A percentile compares a stretch with the other conserved stretches of the same genome.
Conservation (phyloP, 2,797 vertebrate species). For the Orientallactaga sibirica region DNA sequence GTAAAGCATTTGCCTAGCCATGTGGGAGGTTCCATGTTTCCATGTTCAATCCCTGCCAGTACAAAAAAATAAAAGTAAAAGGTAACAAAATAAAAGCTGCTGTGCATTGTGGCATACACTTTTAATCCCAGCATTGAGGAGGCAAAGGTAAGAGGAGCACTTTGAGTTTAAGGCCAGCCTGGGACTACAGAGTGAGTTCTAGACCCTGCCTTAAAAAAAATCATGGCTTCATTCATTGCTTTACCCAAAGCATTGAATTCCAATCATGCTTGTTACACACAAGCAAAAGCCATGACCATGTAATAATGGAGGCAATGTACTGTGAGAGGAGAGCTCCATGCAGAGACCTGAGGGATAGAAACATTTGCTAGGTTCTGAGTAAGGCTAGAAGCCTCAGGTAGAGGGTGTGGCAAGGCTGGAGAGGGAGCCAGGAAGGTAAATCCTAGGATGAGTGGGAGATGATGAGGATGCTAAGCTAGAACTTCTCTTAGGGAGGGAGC, state of each 20-base stretch:
- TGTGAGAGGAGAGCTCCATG: accelerated
- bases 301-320: background rate
- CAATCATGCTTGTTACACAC: background rate
- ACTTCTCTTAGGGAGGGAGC: background rate
- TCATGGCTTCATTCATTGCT: background rate
- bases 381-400: background rate
- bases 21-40: too few relatives aligned
- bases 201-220: too few relatives aligned
- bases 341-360: background rate
- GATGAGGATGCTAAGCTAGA: background rate
- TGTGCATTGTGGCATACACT: too few relatives aligned
- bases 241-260: background rate
- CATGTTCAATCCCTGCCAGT: too few relatives aligned
- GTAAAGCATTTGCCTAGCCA: too few relatives aligned
- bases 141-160: too few relatives aligned
- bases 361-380: background rate
- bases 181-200: too few relatives aligned
- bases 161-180: too few relatives aligned
- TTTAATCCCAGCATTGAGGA: too few relatives aligned
- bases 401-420: background rate
- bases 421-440: background rate
- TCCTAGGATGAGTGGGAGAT: background rate
- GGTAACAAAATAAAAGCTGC: too few relatives aligned
- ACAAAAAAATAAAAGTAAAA: too few relatives aligned
- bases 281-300: background rate